These are phyloP conservation scores for Tauraco hartlaubi DNA, from an alignment of 2,797 vertebrate species.

Conservation along the genomic window DNA sequence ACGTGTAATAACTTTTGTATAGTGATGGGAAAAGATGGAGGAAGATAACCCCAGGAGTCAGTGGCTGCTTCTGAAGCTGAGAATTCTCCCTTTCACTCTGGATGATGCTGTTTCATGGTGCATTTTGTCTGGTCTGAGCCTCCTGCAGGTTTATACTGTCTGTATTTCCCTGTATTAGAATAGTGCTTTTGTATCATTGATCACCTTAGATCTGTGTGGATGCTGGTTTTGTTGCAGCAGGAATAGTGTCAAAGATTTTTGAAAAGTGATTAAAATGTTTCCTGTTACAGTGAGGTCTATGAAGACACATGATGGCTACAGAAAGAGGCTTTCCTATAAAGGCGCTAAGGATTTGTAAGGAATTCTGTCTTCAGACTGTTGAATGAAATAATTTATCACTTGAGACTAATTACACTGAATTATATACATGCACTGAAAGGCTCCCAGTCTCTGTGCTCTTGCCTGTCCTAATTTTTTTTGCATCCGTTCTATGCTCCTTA, in stretches of 20 bases:
- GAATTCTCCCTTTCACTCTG: not conserved
- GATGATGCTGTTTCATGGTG: not conserved
- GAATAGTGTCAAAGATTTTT: not conserved
- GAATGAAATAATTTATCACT: not conserved
- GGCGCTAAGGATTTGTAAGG: not conserved
- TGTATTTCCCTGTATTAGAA: not conserved
- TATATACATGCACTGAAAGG: not conserved
- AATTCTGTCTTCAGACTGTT: not conserved
- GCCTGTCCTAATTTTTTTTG: not conserved
- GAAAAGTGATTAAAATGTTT: not conserved
- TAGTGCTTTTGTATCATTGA: not conserved
- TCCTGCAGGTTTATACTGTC: not conserved
- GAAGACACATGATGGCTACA: not conserved
- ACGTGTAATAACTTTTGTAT: not conserved
- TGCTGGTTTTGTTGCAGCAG: not conserved
- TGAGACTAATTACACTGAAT: not conserved
- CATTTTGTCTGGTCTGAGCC: not conserved
- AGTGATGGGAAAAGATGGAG: not conserved
- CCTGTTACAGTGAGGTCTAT: not conserved
- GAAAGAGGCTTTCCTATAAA: not conserved
- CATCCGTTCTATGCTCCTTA: not conserved
- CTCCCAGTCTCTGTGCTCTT: not conserved
- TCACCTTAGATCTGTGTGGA: not conserved
- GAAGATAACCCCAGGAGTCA: not conserved
- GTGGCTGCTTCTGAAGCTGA: not conserved